Base-by-base conservation (phyloP, 2,888 invertebrate species). In the Scaptomyza flava region DNA sequence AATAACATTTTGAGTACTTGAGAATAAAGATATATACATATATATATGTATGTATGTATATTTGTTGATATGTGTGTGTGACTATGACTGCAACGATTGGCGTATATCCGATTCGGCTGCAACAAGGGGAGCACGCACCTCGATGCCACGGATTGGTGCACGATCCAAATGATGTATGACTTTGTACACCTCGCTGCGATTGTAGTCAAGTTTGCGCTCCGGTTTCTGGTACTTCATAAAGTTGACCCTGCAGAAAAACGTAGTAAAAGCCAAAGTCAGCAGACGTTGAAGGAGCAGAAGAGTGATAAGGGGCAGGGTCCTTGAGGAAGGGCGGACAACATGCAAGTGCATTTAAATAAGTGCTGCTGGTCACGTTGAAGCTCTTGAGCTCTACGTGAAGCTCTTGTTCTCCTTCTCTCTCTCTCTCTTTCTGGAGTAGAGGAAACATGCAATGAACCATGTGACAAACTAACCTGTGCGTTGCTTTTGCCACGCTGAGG, bases 171-270 rank as follows among this genome's bases (percentile, higher is more conserved):
- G 94, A 92, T 96, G 96, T 66, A 97, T 93, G 90, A 96, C 92
- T 91, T 81, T 95, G 92, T 95, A 96, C 6, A 96, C 96, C 90
- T 96, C 96, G 63, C 96, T 96, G 86, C 95, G 93, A 91, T 96
- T 94, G 77, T 96, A 93, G 91, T 96, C 95, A 87, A 96, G 93
- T 68, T 94, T 94, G 52, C 95, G 95, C 68, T 96, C 95, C 31
- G 95, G 95, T 87, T 96, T 96, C 90, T 96, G 96, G 92, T 96
- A 97, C 92, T 97, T 97, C 94, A 96, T 94, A 92, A 98, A 98
- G 93, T 98, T 97, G 63, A 98, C 96, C 90, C 98, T 97, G 92
- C 53, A 53, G 42, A 61, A 45, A 46, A 3, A 41, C 47, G 23
- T 20, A 7, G 47, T 17, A 47, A 50, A 38, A 57, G 17, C 38